Evolutionary conservation across 2,113 vertebrate species (phyloP).

Genomic region (Prolemur simus): DNA sequence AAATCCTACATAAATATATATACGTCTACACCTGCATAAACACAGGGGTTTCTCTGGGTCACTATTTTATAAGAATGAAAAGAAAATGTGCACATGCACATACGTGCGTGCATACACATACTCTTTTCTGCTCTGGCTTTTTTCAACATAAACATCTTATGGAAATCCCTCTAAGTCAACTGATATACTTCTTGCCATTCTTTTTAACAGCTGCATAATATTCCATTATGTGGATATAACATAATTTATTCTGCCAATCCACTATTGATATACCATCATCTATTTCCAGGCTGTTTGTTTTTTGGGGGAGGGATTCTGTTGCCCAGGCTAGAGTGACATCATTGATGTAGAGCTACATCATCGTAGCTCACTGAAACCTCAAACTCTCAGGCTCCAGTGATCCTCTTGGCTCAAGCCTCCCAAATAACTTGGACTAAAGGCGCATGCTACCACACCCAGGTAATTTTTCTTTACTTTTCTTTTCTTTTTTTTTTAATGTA

Average conservation of each 20-base stretch:
- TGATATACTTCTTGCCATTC: neutral
- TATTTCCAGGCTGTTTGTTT: neutral
- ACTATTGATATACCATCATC: neutral
- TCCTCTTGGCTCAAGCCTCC: too few relatives aligned
- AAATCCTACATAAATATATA: neutral
- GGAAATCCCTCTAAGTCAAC: neutral
- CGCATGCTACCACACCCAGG: too few relatives aligned
- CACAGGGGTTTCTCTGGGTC: neutral
- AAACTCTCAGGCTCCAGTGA: too few relatives aligned
- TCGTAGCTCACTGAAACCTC: too few relatives aligned
- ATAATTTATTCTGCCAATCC: neutral
- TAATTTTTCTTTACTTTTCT: too few relatives aligned
- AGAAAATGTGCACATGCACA: neutral
- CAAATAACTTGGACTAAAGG: too few relatives aligned
- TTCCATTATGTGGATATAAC: neutral
- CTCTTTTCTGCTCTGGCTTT: neutral
- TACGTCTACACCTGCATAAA: neutral
- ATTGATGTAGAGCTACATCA: too few relatives aligned
- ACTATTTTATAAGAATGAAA: neutral
- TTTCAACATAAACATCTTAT: neutral
- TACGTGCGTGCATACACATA: neutral
- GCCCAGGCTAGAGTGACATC: too few relatives aligned
- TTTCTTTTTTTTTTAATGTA: too few relatives aligned
- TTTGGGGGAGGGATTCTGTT: neutral
- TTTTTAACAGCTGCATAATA: neutral